Percentiles rank a stretch among this genome's conserved stretches.
phyloP scores from a whole-genome alignment of 1,140 invertebrate species.

The Brevipalpus yothersi region DNA sequence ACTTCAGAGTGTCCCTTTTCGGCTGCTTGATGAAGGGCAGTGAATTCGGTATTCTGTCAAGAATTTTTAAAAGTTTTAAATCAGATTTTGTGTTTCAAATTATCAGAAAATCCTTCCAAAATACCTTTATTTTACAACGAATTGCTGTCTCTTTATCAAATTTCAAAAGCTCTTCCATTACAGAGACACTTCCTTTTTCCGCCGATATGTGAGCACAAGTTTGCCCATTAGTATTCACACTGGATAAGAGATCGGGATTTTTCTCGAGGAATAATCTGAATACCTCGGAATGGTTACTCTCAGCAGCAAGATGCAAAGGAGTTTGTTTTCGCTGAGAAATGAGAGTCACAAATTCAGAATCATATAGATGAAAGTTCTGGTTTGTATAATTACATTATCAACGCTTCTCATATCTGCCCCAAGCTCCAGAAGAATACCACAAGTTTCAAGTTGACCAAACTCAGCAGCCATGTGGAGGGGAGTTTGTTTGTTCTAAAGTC shows the following conservation, averaged over 20 bases:
- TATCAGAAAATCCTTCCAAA: not conserved
- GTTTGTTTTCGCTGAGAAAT: constrained; percentile 24
- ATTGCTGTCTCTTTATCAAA: constrained; percentile 88
- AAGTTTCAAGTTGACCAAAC: constrained; percentile 80
- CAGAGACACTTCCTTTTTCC: constrained; percentile 90
- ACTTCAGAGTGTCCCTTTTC: constrained; percentile 87
- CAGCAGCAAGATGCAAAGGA: constrained; percentile 58
- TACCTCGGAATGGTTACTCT: constrained; percentile 95
- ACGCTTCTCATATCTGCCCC: constrained; percentile 92
- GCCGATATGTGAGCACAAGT: constrained; percentile 97
- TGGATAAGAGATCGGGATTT: constrained; percentile 77
- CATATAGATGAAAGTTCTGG: not conserved
- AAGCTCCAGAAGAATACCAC: constrained; percentile 69
- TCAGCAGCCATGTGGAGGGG: constrained; percentile 42
- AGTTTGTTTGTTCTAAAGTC: constrained; percentile 26
- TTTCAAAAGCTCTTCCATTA: constrained; percentile 94
- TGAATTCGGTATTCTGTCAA: constrained; percentile 61
- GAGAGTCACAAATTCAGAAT: not conserved
- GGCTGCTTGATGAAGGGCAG: constrained; percentile 81
- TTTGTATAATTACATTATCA: constrained; percentile 48
- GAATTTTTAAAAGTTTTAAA: not conserved
- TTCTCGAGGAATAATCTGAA: constrained; percentile 88
- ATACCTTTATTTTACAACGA: constrained; percentile 29
- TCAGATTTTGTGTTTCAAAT: too few relatives aligned
- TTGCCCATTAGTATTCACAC: constrained; percentile 80